phyloP scores from a whole-genome alignment of 2,113 vertebrate genomes.

The Crotophaga sulcirostris region DNA sequence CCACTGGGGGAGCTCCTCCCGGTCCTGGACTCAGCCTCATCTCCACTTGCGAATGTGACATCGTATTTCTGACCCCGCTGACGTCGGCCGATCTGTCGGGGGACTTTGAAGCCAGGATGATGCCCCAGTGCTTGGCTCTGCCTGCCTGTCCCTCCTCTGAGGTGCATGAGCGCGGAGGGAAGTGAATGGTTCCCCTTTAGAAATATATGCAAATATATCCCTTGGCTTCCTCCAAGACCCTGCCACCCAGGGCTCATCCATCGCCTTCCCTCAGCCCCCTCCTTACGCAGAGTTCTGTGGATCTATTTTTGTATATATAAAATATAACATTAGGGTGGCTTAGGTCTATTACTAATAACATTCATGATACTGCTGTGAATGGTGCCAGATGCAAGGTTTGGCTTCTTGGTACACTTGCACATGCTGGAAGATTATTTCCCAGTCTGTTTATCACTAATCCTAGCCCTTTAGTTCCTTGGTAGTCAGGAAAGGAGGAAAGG shows the following conservation, averaged over 20 bases:
- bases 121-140: neutral
- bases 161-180: neutral
- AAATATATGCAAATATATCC: conserved; percentile 34
- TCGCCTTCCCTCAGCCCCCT: conserved; percentile 10
- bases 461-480: neutral
- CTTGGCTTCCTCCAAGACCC: conserved; percentile 9
- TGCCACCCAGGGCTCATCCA: neutral
- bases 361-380: conserved; percentile 69
- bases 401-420: conserved; percentile 68
- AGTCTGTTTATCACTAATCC: conserved; percentile 34
- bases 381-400: conserved; percentile 71
- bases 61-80: neutral
- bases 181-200: neutral
- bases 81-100: accelerated
- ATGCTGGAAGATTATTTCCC: conserved; percentile 41
- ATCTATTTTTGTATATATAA: conserved; percentile 81
- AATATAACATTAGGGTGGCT: conserved; percentile 65
- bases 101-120: neutral
- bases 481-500: neutral
- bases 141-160: neutral
- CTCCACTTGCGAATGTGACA: neutral
- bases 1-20: neutral
- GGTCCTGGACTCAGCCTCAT: neutral
- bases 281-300: conserved; percentile 70
- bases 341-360: conserved; percentile 64